Base-by-base conservation (phyloP, 2,797 vertebrate genomes). In the Pampus argenteus region DNA sequence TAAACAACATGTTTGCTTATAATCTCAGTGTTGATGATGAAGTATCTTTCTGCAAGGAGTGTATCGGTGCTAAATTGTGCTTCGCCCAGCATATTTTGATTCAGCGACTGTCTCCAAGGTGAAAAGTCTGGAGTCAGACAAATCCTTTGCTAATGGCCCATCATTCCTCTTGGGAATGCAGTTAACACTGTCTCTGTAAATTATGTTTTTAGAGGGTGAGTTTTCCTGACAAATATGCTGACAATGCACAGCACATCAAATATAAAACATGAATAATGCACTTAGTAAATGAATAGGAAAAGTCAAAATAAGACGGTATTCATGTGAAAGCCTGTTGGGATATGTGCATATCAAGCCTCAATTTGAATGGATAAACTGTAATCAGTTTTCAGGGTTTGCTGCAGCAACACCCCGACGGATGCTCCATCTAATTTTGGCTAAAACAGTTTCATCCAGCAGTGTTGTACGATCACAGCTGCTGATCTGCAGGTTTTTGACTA, bases 91-190 rank as follows among this genome's bases (percentile, higher is more conserved):
- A 9, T 44, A 56, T 79, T 85, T 71, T 79, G 47, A 76, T 66
- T 82, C 74, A 58, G 68, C 28, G 9, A 73, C 45, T 31, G 65
- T 74, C 79, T 88, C 79, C 54, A 36, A 86, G 78, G 78, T 86
- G 74, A 89, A 86, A 86, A 80, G 66, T 85, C 76, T 78, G 67
- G 74, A 82, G 81, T 84, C 78, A 80, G 66, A 88, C 76, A 91
- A 90, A 90, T 85, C 79, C 77, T 75, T 61, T 67, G 74, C 78
- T 88, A 88, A 93, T 89, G 84, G 75, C 67, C 82, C 82, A 81
- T 79, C 89, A 82, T 75, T 86, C 52, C 81, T 79, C 51, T 22
- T 52, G 74, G 79, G 76, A 84, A 78, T 36, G 68, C 49, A 78
- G 66, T 70, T 78, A 88, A 90, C 75, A 78, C 34, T 50, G 68